Percentiles rank a stretch among this genome's conserved stretches.
These are phyloP conservation scores for Periophthalmus magnuspinnatus DNA, from an alignment of 2,797 vertebrate species.

Conservation along the genomic window DNA sequence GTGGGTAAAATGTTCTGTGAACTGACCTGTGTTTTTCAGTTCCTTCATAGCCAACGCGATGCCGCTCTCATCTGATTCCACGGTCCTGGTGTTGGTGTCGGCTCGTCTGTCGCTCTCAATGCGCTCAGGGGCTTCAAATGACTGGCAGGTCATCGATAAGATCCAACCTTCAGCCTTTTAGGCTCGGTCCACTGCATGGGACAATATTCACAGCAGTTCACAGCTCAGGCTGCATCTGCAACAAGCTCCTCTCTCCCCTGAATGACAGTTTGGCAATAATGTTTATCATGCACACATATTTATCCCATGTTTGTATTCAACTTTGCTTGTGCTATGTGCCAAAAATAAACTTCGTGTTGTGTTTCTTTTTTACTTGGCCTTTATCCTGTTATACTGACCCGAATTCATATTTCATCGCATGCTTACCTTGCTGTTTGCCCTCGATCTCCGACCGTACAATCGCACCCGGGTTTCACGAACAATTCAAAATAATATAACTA, in stretches of 20 bases:
- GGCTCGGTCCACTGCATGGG: conserved; percentile 13
- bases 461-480: background rate
- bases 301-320: background rate
- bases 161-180: conserved; percentile 31
- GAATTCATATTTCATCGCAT: background rate
- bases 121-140: conserved; percentile 67
- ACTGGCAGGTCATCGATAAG: conserved; percentile 79
- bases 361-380: too few relatives aligned
- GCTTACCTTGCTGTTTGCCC: background rate
- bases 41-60: conserved; percentile 77
- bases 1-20: background rate
- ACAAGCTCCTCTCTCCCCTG: background rate
- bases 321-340: too few relatives aligned
- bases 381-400: background rate
- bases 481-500: background rate
- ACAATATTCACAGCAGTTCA: conserved; percentile 17
- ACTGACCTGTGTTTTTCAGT: conserved; percentile 72
- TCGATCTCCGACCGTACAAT: background rate
- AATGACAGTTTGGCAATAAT: background rate
- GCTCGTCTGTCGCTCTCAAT: conserved; percentile 55
- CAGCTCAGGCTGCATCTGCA: conserved; percentile 20
- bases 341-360: too few relatives aligned
- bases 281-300: background rate
- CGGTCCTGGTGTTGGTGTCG: conserved; percentile 42
- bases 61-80: conserved; percentile 68